A percentile compares a stretch with the other conserved stretches of the same genome.
These are phyloP conservation scores for Synanthedon tipuliformis DNA, from an alignment of 2,888 invertebrate genomes.

Conservation along the genomic window DNA sequence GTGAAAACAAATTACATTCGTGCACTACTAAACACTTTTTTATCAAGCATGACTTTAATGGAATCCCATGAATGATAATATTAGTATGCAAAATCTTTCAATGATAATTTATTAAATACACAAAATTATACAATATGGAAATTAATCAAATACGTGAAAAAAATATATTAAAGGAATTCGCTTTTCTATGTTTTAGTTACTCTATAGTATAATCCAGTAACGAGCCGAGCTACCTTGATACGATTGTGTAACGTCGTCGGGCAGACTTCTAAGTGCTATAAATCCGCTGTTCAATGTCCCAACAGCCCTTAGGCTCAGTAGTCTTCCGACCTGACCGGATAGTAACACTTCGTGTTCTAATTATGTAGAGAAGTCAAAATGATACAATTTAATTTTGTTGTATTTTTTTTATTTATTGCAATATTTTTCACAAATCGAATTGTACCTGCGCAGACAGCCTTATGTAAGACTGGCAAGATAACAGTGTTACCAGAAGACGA, in stretches of 20 bases:
- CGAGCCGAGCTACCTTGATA: constrained; percentile 43
- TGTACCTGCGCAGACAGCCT: constrained; percentile 23
- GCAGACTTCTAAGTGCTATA: constrained; percentile 68
- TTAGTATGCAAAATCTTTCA: too few species aligned
- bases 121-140: too few species aligned
- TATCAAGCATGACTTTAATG: too few species aligned
- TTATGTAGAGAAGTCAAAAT: constrained; percentile 9
- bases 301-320: constrained; percentile 24
- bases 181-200: constrained; percentile 5
- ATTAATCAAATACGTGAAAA: too few species aligned
- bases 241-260: constrained; percentile 50
- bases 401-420: constrained; percentile 27
- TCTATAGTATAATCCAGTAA: constrained; percentile 50
- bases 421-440: constrained; percentile 36
- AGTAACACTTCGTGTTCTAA: constrained; percentile 9
- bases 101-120: too few species aligned
- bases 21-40: too few species aligned
- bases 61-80: too few species aligned
- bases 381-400: constrained; percentile 22
- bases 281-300: constrained; percentile 51
- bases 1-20: too few species aligned
- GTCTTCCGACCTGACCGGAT: constrained; percentile 21
- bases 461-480: constrained; percentile 22
- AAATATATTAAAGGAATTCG: background rate
- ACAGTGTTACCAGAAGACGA: constrained; percentile 26